These are phyloP conservation scores for Trachelus troglodyta DNA, from an alignment of 2,888 invertebrate genomes.

Conservation along the genomic window DNA sequence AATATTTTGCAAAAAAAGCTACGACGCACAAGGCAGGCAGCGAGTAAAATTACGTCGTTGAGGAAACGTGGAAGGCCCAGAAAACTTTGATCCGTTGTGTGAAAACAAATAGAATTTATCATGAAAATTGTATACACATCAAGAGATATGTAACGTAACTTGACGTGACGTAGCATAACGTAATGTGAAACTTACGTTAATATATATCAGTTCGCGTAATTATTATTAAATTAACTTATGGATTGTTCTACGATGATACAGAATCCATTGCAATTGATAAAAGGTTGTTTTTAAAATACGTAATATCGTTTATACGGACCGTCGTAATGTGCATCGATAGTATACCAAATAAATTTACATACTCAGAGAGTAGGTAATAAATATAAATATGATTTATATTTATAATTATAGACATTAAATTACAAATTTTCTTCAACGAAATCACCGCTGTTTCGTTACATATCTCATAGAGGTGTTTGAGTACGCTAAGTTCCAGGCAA, in stretches of 20 bases:
- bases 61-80: conserved; percentile 49
- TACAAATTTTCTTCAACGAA: not conserved
- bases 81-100: conserved; percentile 44
- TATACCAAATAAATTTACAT: not conserved
- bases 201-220: not conserved
- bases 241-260: not conserved
- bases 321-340: not conserved
- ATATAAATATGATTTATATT: not conserved
- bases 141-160: conserved; percentile 15
- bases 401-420: not conserved
- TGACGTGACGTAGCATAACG: not conserved
- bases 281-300: not conserved
- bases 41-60: conserved; percentile 36
- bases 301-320: not conserved
- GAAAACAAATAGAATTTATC: not conserved
- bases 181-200: not conserved
- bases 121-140: not conserved
- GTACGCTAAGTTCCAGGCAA: not conserved
- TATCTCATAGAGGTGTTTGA: not conserved
- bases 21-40: conserved; percentile 38
- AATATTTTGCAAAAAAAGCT: conserved; percentile 35
- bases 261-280: not conserved
- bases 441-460: not conserved
- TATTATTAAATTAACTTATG: not conserved
- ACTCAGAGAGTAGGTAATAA: not conserved